Percentiles rank a stretch among this genome's conserved stretches.
Evolutionary conservation across 2,888 invertebrate species (phyloP).

Genomic region (Drosophila crucigera): DNA sequence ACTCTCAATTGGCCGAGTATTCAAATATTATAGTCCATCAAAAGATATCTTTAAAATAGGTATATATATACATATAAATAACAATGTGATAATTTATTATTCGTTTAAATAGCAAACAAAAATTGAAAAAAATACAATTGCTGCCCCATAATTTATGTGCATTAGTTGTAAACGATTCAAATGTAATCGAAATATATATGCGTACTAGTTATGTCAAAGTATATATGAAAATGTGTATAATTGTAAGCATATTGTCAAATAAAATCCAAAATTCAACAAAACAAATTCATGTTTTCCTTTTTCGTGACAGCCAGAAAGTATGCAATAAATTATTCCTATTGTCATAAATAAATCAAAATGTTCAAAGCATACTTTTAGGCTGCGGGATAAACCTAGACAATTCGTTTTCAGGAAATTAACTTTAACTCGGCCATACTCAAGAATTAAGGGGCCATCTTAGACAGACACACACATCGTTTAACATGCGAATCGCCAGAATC

Average conservation of each 20-base stretch:
- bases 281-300: background rate
- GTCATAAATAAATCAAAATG: background rate
- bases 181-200: conserved; percentile 30
- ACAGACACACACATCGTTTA: background rate
- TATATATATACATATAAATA: conserved; percentile 36
- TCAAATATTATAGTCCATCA: conserved; percentile 55
- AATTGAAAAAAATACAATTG: conserved; percentile 15
- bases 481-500: background rate
- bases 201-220: conserved; percentile 25
- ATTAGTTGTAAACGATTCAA: conserved; percentile 42
- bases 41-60: conserved; percentile 29
- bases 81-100: conserved; percentile 74
- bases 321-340: background rate
- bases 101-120: conserved; percentile 34
- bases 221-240: conserved; percentile 20
- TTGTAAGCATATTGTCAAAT: conserved; percentile 14
- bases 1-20: conserved; percentile 35
- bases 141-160: conserved; percentile 48
- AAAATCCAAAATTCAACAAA: conserved; percentile 5
- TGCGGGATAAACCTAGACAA: background rate
- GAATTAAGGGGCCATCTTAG: background rate
- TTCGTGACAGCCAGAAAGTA: conserved; percentile 7
- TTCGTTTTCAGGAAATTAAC: background rate
- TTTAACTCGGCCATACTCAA: background rate
- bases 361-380: conserved; percentile 1